These are phyloP conservation scores for Helobdella robusta DNA, from an alignment of 2,888 invertebrate genomes.

Conservation along the genomic window DNA sequence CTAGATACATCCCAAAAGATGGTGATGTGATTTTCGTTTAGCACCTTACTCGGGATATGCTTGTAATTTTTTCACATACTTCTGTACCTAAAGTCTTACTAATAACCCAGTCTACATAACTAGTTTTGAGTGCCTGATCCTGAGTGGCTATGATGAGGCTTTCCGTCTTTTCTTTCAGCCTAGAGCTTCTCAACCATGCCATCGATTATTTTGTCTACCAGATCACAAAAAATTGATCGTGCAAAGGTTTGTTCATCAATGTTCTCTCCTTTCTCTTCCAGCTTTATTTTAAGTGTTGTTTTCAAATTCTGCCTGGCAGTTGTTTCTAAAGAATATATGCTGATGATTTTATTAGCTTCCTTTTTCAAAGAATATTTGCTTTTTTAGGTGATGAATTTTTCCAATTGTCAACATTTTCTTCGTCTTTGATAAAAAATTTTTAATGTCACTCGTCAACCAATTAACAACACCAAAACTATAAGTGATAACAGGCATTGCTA, in stretches of 20 bases:
- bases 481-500: neutral
- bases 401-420: slow-evolving; percentile 5
- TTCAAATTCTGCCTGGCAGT: no score
- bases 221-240: no score
- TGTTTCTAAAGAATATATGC: no score
- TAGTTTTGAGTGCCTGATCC: neutral
- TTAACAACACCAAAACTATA: neutral
- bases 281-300: no score
- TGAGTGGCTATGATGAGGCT: neutral
- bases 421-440: neutral
- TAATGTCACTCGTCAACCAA: slow-evolving; percentile 5
- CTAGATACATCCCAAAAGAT: neutral
- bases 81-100: neutral
- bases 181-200: neutral
- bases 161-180: neutral
- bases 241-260: no score
- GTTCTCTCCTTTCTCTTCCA: no score
- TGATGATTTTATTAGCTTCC: no score
- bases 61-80: neutral
- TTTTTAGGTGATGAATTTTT: neutral
- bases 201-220: neutral
- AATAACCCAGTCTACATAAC: neutral
- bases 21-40: neutral
- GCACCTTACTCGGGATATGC: neutral
- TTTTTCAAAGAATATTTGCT: no score